phyloP scores from a whole-genome alignment of 2,888 invertebrate species.

The Schizaphis graminum region DNA sequence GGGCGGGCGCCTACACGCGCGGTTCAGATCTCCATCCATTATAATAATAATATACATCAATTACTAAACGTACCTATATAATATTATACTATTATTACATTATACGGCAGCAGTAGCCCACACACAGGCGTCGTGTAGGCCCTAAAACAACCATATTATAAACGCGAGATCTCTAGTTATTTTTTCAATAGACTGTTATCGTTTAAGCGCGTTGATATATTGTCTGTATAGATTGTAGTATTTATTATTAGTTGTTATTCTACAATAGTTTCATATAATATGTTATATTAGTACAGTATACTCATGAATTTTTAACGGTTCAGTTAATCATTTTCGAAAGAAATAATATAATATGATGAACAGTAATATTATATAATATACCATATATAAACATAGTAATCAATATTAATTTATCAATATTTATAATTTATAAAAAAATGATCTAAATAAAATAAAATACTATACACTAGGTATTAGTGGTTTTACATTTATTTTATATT shows the following conservation, averaged over 20 bases:
- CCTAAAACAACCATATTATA: not conserved
- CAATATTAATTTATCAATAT: too few species aligned
- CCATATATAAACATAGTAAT: not conserved
- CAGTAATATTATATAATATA: not conserved
- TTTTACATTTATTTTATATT: too few species aligned
- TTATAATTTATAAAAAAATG: too few species aligned
- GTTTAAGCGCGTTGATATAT: not conserved
- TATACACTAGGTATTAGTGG: too few species aligned
- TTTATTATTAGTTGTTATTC: not conserved
- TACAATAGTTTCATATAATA: not conserved
- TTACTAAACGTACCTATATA: not conserved
- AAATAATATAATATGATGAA: not conserved
- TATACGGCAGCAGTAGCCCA: conserved; percentile 2
- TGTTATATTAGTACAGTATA: not conserved
- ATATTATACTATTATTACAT: not conserved
- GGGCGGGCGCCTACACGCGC: conserved; percentile 9
- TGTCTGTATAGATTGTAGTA: not conserved
- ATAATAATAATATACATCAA: not conserved
- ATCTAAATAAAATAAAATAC: too few species aligned
- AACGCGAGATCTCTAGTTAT: not conserved
- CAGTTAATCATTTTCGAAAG: not conserved
- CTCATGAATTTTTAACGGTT: not conserved
- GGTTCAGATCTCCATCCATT: not conserved
- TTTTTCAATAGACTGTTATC: not conserved
- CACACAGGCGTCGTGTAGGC: not conserved